Percentiles rank a stretch among this genome's conserved stretches.
These are phyloP conservation scores for Diabrotica virgifera DNA, from an alignment of 1,140 invertebrate genomes.

Conservation along the genomic window DNA sequence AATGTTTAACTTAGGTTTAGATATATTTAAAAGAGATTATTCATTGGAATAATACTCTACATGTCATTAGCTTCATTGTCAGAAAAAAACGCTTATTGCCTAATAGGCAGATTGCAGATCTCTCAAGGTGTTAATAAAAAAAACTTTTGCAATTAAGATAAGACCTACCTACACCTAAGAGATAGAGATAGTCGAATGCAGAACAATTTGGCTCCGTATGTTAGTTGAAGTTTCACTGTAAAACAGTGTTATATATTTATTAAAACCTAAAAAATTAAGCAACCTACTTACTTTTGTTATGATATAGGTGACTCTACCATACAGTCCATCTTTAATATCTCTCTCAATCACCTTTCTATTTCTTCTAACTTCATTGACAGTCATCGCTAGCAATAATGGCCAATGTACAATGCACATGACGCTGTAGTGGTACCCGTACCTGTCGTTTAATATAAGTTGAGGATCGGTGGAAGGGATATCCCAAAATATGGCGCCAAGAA, in stretches of 20 bases:
- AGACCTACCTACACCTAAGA: too few species aligned
- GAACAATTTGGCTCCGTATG: too few species aligned
- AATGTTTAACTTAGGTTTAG: too few species aligned
- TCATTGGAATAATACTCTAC: too few species aligned
- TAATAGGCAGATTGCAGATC: too few species aligned
- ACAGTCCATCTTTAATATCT: constrained; percentile 76
- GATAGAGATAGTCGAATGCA: too few species aligned
- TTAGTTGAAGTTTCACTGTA: too few species aligned
- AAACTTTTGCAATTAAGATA: too few species aligned
- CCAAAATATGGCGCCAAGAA: constrained; percentile 87
- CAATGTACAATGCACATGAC: constrained; percentile 73
- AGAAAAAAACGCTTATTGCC: too few species aligned
- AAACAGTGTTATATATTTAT: background rate
- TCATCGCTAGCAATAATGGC: constrained; percentile 70
- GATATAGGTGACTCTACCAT: constrained; percentile 75
- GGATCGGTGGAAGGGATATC: constrained; percentile 74
- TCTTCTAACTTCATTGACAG: constrained; percentile 64
- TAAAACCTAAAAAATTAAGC: background rate
- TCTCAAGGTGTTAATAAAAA: too few species aligned
- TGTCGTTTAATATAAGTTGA: constrained; percentile 68
- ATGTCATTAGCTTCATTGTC: too few species aligned
- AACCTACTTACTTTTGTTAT: constrained; percentile 64
- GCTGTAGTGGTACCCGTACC: constrained; percentile 78
- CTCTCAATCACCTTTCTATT: constrained; percentile 69
- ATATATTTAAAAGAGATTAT: too few species aligned